Conservation (phyloP, 92 coral and sea anemone species). For the Epizoanthus scotinus region DNA sequence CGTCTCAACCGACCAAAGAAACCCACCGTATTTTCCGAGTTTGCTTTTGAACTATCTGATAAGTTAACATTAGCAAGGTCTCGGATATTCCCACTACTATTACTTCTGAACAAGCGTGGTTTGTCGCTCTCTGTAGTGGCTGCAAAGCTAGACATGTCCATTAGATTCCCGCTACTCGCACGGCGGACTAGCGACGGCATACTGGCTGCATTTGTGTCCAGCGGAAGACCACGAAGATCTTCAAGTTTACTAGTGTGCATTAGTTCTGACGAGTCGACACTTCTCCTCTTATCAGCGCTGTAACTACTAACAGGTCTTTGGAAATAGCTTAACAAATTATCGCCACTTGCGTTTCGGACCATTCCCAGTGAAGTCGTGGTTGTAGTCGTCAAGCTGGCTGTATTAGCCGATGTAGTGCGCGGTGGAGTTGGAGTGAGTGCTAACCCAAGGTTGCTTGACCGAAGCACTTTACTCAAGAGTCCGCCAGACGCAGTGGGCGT, state of each 20-base stretch:
- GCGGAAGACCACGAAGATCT: constrained; percentile 15
- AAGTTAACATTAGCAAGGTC: constrained; percentile 59
- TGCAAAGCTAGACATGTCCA: constrained; percentile 48
- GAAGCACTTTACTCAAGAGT: constrained; percentile 72
- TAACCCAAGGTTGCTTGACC: constrained; percentile 64
- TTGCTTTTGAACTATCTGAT: constrained; percentile 11
- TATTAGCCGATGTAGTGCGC: constrained; percentile 69
- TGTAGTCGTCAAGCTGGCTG: constrained; percentile 61
- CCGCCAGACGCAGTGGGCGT: constrained; percentile 60
- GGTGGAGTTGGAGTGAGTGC: constrained; percentile 71
- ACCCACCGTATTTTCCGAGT: constrained; percentile 53
- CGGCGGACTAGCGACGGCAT: constrained; percentile 86
- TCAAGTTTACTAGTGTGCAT: constrained; percentile 33
- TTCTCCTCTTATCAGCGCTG: constrained; percentile 65
- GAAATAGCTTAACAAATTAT: constrained; percentile 72
- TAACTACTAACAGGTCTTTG: constrained; percentile 52
- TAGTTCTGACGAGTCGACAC: constrained; percentile 62
- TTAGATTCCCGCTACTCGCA: constrained; percentile 93
- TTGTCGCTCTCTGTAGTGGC: constrained; percentile 29
- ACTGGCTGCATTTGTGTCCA: constrained; percentile 40
- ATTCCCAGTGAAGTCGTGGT: constrained; percentile 67
- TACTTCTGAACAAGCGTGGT: constrained; percentile 70
- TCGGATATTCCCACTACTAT: constrained; percentile 83
- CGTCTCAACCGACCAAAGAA: constrained; percentile 83
- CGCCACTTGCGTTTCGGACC: constrained; percentile 87